Percentiles rank a stretch among this genome's conserved stretches.
Evolutionary conservation across 2,888 invertebrate genomes (phyloP).

Genomic region (Eurytoma californica): DNA sequence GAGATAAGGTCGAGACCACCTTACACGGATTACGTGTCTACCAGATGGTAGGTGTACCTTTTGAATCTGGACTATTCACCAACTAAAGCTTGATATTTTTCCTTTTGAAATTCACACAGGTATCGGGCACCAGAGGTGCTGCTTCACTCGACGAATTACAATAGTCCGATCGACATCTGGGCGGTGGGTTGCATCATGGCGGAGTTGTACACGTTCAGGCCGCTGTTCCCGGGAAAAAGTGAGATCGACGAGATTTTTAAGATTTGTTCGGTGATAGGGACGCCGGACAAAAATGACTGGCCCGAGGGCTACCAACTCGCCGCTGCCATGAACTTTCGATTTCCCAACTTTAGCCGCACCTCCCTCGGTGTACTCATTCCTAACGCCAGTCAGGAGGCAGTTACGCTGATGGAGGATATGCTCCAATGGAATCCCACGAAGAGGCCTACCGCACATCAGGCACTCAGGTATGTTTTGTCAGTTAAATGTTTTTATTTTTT

Average conservation of each 20-base stretch:
- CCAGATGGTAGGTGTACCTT: slow-evolving; percentile 83
- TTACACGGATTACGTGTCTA: slow-evolving; percentile 99
- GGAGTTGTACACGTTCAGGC: slow-evolving; percentile 95
- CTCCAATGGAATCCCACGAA: slow-evolving; percentile 94
- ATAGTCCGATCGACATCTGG: slow-evolving; percentile 98
- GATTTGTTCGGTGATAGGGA: slow-evolving; percentile 94
- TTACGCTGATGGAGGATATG: slow-evolving; percentile 89
- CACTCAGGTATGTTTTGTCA: slow-evolving; percentile 80
- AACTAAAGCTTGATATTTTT: not conserved
- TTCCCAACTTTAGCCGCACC: slow-evolving; percentile 91
- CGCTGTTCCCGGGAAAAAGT: slow-evolving; percentile 96
- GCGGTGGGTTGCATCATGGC: slow-evolving; percentile 98
- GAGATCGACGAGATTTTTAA: slow-evolving; percentile 98
- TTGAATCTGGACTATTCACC: not conserved
- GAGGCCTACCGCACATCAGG: slow-evolving; percentile 92
- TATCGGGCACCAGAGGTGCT: slow-evolving; percentile 96
- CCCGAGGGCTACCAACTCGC: slow-evolving; percentile 96
- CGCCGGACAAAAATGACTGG: slow-evolving; percentile 95
- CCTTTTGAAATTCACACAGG: slow-evolving; percentile 75
- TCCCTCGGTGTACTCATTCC: slow-evolving; percentile 88
- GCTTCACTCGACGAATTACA: slow-evolving; percentile 95
- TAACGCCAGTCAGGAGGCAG: slow-evolving; percentile 88
- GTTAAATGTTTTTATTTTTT: too few species aligned
- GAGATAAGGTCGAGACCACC: slow-evolving; percentile 98
- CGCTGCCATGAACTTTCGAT: slow-evolving; percentile 95